Conservation (phyloP, 1,140 invertebrate species). For the Ectropis grisescens region DNA sequence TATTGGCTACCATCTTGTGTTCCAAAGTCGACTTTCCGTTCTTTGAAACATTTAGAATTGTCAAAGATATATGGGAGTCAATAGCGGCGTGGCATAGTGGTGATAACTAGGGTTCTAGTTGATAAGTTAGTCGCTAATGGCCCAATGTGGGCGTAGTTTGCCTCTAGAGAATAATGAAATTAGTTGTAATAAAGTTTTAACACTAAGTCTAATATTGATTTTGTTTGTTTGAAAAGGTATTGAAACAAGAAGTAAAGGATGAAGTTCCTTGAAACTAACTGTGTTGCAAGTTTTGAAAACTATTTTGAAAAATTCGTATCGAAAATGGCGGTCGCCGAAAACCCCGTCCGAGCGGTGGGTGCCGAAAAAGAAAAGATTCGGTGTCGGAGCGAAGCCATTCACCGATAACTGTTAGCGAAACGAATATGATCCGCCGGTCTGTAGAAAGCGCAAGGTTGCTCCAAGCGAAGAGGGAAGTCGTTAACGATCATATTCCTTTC, state of each 20-base stretch:
- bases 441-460: slow-evolving; percentile 32
- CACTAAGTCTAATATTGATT: slow-evolving; percentile 70
- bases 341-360: slow-evolving; percentile 32
- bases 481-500: slow-evolving; percentile 65
- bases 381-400: slow-evolving; percentile 30
- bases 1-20: no score
- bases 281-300: slow-evolving; percentile 68
- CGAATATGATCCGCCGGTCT: slow-evolving; percentile 53
- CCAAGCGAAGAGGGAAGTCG: slow-evolving; percentile 41
- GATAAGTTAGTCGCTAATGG: slow-evolving; percentile 47
- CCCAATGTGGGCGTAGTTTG: slow-evolving; percentile 24
- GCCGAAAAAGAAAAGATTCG: slow-evolving; percentile 30
- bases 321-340: slow-evolving; percentile 50
- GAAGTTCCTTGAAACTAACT: slow-evolving; percentile 70
- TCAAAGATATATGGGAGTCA: no score
- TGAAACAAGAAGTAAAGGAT: slow-evolving; percentile 73
- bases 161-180: slow-evolving; percentile 57
- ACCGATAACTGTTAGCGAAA: slow-evolving; percentile 29
- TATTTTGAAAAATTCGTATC: slow-evolving; percentile 54
- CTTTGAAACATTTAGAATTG: no score
- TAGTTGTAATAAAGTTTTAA: slow-evolving; percentile 63
- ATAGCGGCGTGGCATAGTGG: neutral
- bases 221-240: slow-evolving; percentile 73
- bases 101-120: slow-evolving; percentile 26
- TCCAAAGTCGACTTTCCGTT: no score